Percentiles rank a stretch among this genome's conserved stretches.
phyloP scores from a whole-genome alignment of 1,140 invertebrate species.

The Lamellibrachia luymesi region DNA sequence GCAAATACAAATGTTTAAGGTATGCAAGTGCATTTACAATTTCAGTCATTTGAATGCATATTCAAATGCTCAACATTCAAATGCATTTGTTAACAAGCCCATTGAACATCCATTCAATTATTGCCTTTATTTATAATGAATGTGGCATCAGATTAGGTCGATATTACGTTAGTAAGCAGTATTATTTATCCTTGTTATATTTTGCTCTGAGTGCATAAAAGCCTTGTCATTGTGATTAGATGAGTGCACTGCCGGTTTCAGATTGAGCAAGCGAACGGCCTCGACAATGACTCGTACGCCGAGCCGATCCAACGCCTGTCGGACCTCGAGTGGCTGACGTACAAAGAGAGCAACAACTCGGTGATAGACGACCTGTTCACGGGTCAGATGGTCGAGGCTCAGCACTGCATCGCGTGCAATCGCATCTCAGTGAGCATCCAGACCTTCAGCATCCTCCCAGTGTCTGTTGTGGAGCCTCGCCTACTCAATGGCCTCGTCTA shows the following conservation, averaged over 20 bases:
- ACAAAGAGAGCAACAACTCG: constrained; percentile 51
- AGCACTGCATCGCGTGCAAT: constrained; percentile 43
- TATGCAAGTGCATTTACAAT: too few relatives aligned
- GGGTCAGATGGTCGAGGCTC: constrained; percentile 51
- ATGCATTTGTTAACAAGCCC: too few relatives aligned
- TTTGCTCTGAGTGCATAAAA: too few relatives aligned
- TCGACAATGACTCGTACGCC: constrained; percentile 50
- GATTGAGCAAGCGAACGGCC: constrained; percentile 50
- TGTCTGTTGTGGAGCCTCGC: constrained; percentile 43
- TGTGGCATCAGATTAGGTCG: too few relatives aligned
- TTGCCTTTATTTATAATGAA: too few relatives aligned
- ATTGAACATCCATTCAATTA: too few relatives aligned
- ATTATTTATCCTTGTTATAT: too few relatives aligned
- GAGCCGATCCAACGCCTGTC: constrained; percentile 51
- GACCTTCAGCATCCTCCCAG: constrained; percentile 50
- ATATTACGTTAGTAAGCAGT: too few relatives aligned
- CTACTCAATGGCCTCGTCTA: constrained; percentile 42
- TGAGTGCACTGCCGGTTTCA: constrained; percentile 29
- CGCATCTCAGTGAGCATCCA: constrained; percentile 51
- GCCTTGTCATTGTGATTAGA: neutral
- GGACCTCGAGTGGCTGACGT: constrained; percentile 52
- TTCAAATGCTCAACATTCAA: too few relatives aligned
- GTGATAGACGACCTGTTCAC: constrained; percentile 50
- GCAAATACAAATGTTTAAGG: too few relatives aligned
- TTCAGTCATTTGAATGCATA: too few relatives aligned